These are phyloP conservation scores for Erannis defoliaria DNA, from an alignment of 2,888 invertebrate genomes.

Conservation along the genomic window DNA sequence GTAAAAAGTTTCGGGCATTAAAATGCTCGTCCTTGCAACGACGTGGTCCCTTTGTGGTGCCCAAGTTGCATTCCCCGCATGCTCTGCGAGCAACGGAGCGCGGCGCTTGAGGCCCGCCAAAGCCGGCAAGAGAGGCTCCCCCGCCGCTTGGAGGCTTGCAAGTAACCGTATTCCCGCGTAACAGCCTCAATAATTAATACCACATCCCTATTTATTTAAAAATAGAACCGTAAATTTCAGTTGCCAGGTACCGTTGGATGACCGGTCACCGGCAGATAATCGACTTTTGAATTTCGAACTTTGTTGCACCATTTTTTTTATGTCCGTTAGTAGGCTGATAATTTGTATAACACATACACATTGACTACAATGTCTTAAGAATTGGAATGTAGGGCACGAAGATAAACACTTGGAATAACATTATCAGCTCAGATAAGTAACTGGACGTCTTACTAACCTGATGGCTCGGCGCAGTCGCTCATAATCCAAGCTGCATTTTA, in stretches of 20 bases:
- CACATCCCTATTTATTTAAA: constrained; percentile 37
- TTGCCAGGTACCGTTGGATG: constrained; percentile 38
- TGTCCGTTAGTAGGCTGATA: not conserved
- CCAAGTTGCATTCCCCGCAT: constrained; percentile 77
- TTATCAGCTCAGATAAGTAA: constrained; percentile 72
- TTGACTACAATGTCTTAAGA: constrained; percentile 28
- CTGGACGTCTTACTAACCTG: constrained; percentile 79
- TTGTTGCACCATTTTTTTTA: not conserved
- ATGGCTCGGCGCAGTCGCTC: constrained; percentile 82
- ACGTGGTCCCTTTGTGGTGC: constrained; percentile 76
- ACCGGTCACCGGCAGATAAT: constrained; percentile 34
- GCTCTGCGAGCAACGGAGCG: constrained; percentile 49
- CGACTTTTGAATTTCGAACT: constrained; percentile 42
- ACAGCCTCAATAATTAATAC: constrained; percentile 31
- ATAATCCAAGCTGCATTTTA: constrained; percentile 85
- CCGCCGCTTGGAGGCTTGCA: constrained; percentile 28
- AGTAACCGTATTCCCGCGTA: constrained; percentile 43
- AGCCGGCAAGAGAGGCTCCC: constrained; percentile 24
- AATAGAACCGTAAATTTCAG: too few relatives aligned
- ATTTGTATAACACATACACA: constrained; percentile 25
- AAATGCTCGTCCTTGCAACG: constrained; percentile 76
- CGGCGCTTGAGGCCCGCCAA: constrained; percentile 47
- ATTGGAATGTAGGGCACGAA: constrained; percentile 67
- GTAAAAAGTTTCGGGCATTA: constrained; percentile 67
- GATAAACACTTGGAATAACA: constrained; percentile 68